Evolutionary conservation across 2,113 vertebrate genomes (phyloP).

Genomic region (Girardinichthys multiradiatus): DNA sequence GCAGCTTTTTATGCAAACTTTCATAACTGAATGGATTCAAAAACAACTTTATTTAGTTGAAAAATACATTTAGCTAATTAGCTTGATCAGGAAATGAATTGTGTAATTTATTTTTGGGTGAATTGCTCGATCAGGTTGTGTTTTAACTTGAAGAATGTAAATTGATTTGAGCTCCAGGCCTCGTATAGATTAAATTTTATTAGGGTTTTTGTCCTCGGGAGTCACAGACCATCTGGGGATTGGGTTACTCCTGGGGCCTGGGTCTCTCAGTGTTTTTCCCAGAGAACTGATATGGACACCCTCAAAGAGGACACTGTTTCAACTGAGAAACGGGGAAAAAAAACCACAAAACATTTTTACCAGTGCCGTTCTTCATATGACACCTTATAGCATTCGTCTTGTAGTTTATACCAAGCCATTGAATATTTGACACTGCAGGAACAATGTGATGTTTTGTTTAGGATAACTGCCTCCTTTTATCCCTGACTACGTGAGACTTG

Average conservation of each 20-base stretch:
- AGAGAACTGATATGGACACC: conserved; percentile 31
- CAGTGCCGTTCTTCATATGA: neutral
- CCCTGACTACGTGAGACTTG: neutral
- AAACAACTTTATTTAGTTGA: neutral
- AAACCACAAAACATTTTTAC: neutral
- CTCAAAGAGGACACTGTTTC: conserved; percentile 44
- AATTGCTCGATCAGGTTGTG: neutral
- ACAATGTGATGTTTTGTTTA: conserved; percentile 19
- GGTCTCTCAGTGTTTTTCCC: conserved; percentile 24
- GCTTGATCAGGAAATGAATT: neutral
- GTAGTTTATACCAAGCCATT: conserved; percentile 3
- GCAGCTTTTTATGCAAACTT: neutral
- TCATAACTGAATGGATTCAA: neutral
- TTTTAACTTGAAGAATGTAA: neutral
- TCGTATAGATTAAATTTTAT: conserved; percentile 4
- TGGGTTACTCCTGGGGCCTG: conserved; percentile 35
- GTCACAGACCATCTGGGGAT: conserved; percentile 16
- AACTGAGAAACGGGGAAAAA: conserved; percentile 6
- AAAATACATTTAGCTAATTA: neutral
- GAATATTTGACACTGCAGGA: conserved; percentile 12
- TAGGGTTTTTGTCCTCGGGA: conserved; percentile 14
- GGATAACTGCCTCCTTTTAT: conserved; percentile 1
- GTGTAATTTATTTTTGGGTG: neutral
- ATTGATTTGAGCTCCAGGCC: neutral
- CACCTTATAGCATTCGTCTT: neutral